phyloP scores from a whole-genome alignment of 1,140 invertebrate species.

The Phymorhynchus buccinoides region DNA sequence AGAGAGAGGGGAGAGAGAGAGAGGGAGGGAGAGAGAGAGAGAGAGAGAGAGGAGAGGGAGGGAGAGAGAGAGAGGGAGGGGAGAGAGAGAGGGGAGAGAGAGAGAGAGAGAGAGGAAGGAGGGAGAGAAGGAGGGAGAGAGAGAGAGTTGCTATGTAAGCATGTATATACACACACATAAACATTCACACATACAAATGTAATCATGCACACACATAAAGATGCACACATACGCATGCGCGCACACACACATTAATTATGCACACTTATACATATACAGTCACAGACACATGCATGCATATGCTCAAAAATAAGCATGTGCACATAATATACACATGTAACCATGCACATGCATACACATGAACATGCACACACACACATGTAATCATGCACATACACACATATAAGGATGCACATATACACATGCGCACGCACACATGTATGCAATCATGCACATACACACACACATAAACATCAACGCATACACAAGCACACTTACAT shows the following conservation, averaged over 20 bases:
- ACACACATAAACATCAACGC: neutral
- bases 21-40: no score
- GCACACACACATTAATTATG: neutral
- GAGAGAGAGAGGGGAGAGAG: neutral
- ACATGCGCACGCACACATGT: neutral
- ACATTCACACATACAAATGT: neutral
- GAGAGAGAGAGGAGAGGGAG: neutral
- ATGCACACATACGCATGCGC: neutral
- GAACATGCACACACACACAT: conserved; percentile 13
- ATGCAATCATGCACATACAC: neutral
- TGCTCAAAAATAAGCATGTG: neutral
- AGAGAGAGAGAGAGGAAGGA: neutral
- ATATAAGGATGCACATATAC: neutral
- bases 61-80: neutral
- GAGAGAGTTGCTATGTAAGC: neutral
- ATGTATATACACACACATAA: neutral
- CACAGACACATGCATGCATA: neutral
- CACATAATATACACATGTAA: neutral
- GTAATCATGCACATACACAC: neutral
- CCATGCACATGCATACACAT: neutral
- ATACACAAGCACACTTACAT: conserved; percentile 28
- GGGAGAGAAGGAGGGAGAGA: neutral
- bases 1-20: neutral
- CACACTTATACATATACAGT: neutral
- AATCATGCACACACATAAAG: neutral